Evolutionary conservation across 2,797 vertebrate genomes (phyloP).

Genomic region (Amblyopsis hoosieri): DNA sequence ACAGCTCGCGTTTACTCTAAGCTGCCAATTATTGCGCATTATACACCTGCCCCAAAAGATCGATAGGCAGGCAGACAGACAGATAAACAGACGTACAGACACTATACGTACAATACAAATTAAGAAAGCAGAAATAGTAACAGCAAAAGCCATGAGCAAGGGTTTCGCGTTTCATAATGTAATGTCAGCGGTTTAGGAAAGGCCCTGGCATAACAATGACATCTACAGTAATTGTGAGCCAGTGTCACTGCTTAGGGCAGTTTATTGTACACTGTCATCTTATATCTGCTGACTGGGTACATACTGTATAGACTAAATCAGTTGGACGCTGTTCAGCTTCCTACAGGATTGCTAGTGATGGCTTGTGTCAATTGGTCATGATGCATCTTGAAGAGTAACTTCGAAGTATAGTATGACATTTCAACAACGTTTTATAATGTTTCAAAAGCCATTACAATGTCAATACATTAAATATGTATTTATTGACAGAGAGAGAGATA

Average conservation of each 20-base stretch:
- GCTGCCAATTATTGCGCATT: constrained; percentile 2
- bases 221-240: constrained; percentile 16
- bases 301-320: constrained; percentile 19
- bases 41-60: background rate
- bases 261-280: constrained; percentile 40
- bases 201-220: constrained; percentile 19
- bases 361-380: constrained; percentile 6
- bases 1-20: background rate
- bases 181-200: constrained; percentile 26
- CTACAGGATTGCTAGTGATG: constrained; percentile 11
- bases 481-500: too few species aligned
- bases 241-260: constrained; percentile 24
- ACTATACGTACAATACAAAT: background rate
- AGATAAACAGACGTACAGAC: constrained; percentile 16
- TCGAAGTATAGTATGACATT: background rate
- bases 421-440: background rate
- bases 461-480: too few species aligned
- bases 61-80: constrained; percentile 9
- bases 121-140: constrained; percentile 1
- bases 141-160: background rate
- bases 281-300: constrained; percentile 11
- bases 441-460: background rate
- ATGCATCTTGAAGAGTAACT: background rate
- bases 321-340: constrained; percentile 23
- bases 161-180: constrained; percentile 6